Percentiles rank a stretch among this genome's conserved stretches.
These are phyloP conservation scores for Notarius lentiginosus DNA, from an alignment of 2,113 vertebrate species.

Conservation along the genomic window DNA sequence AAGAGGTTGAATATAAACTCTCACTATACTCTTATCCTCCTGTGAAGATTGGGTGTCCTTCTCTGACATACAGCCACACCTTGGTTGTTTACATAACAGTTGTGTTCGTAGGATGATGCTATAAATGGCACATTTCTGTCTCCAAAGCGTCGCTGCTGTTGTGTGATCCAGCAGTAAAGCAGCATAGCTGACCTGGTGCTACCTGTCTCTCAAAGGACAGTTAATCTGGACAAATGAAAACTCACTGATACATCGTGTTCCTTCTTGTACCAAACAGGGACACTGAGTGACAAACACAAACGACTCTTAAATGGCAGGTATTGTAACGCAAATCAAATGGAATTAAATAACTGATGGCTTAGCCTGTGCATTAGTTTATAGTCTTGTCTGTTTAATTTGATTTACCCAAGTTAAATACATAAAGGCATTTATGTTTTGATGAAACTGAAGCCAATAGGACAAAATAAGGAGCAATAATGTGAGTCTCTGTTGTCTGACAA, in stretches of 20 bases:
- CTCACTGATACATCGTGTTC: background rate
- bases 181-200: slow-evolving; percentile 3
- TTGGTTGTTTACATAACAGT: slow-evolving; percentile 2
- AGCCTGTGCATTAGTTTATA: background rate
- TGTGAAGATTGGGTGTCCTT: slow-evolving; percentile 10
- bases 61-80: slow-evolving; percentile 17
- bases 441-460: slow-evolving; percentile 5
- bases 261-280: background rate
- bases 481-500: background rate
- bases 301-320: background rate
- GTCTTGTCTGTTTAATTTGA: slow-evolving; percentile 4
- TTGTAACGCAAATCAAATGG: background rate
- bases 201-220: slow-evolving; percentile 4
- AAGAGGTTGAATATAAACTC: background rate
- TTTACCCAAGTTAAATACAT: background rate
- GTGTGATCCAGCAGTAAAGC: background rate
- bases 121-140: background rate
- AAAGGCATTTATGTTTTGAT: background rate
- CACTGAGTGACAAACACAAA: background rate
- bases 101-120: slow-evolving; percentile 1
- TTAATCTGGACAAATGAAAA: slow-evolving; percentile 1
- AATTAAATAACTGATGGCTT: background rate
- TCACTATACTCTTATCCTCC: background rate
- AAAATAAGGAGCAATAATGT: slow-evolving; percentile 11
- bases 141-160: background rate